Conservation (phyloP, 1,140 invertebrate genomes). For the Campoletis sonorensis region DNA sequence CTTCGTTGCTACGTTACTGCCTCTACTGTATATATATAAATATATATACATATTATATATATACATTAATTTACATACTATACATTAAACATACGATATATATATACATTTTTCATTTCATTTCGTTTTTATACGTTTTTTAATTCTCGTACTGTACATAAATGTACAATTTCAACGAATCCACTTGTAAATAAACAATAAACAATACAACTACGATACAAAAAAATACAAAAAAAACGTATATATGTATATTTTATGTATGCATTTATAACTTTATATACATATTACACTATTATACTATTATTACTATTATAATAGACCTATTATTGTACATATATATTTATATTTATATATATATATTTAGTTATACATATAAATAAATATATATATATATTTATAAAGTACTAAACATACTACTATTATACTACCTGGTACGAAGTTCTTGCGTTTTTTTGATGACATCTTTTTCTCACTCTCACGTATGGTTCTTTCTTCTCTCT, state of each 20-base stretch:
- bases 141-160: too few relatives aligned
- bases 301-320: slow-evolving; percentile 42
- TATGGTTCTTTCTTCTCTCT: slow-evolving; percentile 81
- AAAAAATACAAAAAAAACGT: slow-evolving; percentile 2
- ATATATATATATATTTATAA: slow-evolving; percentile 38
- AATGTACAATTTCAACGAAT: too few relatives aligned
- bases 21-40: slow-evolving; percentile 60
- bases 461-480: slow-evolving; percentile 80
- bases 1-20: slow-evolving; percentile 48
- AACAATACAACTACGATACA: slow-evolving; percentile 56
- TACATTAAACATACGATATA: slow-evolving; percentile 53
- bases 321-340: slow-evolving; percentile 2
- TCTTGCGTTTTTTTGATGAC: slow-evolving; percentile 73
- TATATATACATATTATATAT: too few relatives aligned
- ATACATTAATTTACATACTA: slow-evolving; percentile 63
- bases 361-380: background rate
- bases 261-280: slow-evolving; percentile 9
- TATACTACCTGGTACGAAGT: slow-evolving; percentile 61
- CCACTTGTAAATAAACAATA: too few relatives aligned
- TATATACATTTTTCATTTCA: slow-evolving; percentile 41
- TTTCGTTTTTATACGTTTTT: too few relatives aligned
- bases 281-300: slow-evolving; percentile 57
- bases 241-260: slow-evolving; percentile 20
- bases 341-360: slow-evolving; percentile 24
- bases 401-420: slow-evolving; percentile 44